Conservation (phyloP, 2,113 vertebrate genomes). For the Panthera leo region DNA sequence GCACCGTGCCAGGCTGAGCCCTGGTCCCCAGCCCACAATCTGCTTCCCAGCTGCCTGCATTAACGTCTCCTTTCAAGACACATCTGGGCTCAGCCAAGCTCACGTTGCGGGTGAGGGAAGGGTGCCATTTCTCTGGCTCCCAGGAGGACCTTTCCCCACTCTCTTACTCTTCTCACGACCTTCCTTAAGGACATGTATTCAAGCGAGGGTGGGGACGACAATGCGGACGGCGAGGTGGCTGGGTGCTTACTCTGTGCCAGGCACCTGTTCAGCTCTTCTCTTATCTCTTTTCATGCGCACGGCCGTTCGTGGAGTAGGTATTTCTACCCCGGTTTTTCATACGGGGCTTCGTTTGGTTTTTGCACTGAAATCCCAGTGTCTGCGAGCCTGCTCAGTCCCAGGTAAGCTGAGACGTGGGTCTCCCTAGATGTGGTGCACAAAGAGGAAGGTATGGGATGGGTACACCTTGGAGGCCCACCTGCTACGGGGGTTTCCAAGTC, state of each 20-base stretch:
- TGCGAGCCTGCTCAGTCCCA: neutral
- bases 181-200: neutral
- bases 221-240: fast-evolving
- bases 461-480: neutral
- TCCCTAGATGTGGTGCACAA: fast-evolving
- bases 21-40: neutral
- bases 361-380: neutral
- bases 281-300: fast-evolving
- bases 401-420: fast-evolving
- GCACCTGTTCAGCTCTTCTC: fast-evolving
- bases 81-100: neutral
- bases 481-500: fast-evolving
- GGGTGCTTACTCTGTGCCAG: fast-evolving
- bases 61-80: neutral
- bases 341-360: neutral
- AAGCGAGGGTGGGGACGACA: fast-evolving
- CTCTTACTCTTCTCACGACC: neutral
- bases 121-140: no score
- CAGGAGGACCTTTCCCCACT: neutral
- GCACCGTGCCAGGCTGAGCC: neutral
- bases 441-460: fast-evolving
- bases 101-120: neutral
- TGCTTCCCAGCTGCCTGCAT: neutral
- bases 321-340: neutral
- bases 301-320: fast-evolving